Conservation (phyloP, 1,140 invertebrate species). For the Ceratina japonica region DNA sequence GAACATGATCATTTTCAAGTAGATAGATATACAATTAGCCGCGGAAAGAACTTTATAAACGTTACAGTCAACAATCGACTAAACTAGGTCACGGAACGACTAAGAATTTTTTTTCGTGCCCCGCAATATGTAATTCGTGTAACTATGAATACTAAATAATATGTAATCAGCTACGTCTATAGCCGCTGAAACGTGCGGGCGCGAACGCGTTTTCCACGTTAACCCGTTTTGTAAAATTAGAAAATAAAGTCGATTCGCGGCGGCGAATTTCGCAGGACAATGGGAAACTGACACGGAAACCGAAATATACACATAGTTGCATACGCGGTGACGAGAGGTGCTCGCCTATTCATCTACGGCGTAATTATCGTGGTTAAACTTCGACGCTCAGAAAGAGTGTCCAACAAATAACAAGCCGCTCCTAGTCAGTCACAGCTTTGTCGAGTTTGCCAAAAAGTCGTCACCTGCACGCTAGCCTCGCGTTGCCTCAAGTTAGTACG, state of each 20-base stretch:
- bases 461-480: too few relatives aligned
- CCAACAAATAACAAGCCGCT: background rate
- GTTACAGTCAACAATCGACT: too few relatives aligned
- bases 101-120: too few relatives aligned
- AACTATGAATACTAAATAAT: background rate
- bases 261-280: slow-evolving; percentile 1
- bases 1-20: too few relatives aligned
- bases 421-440: background rate
- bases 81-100: too few relatives aligned
- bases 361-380: background rate
- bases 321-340: too few relatives aligned
- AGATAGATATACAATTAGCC: too few relatives aligned
- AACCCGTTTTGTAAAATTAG: background rate
- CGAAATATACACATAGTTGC: background rate
- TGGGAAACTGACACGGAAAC: slow-evolving; percentile 2
- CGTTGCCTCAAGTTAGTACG: too few relatives aligned
- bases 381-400: background rate
- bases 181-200: background rate
- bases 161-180: background rate
- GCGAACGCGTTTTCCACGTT: background rate
- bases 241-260: background rate
- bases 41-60: too few relatives aligned
- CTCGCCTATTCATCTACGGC: background rate
- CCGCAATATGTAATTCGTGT: background rate
- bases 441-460: background rate